phyloP scores from a whole-genome alignment of 2,113 vertebrate species.

The Archilochus colubris region DNA sequence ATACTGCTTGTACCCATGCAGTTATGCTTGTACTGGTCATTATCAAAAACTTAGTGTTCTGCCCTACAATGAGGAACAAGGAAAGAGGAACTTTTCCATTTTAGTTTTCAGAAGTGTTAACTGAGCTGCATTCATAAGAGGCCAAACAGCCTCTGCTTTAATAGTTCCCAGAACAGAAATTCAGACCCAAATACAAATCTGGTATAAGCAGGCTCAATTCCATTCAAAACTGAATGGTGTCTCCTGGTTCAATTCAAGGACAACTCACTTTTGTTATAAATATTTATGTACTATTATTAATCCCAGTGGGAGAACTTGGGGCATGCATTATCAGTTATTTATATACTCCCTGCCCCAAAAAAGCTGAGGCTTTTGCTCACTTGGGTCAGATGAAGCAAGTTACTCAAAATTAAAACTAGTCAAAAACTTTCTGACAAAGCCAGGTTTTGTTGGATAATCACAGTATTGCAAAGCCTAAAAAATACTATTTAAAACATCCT shows the following conservation, averaged over 20 bases:
- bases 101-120: neutral
- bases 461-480: neutral
- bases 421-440: constrained; percentile 4
- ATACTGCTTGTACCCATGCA: neutral
- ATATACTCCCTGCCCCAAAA: neutral
- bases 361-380: neutral
- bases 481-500: neutral
- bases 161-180: neutral
- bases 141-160: neutral
- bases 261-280: constrained; percentile 8
- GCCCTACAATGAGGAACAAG: neutral
- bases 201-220: neutral
- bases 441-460: neutral
- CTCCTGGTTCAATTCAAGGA: neutral
- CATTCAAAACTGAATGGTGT: neutral
- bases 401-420: neutral
- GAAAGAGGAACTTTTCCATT: constrained; percentile 1
- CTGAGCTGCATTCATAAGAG: neutral
- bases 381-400: neutral
- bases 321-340: neutral
- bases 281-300: neutral
- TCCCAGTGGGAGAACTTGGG: constrained; percentile 9
- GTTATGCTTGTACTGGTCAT: neutral
- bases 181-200: neutral
- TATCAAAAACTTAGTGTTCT: neutral